These are phyloP conservation scores for Mythimna impura DNA, from an alignment of 2,888 invertebrate genomes.

Conservation along the genomic window DNA sequence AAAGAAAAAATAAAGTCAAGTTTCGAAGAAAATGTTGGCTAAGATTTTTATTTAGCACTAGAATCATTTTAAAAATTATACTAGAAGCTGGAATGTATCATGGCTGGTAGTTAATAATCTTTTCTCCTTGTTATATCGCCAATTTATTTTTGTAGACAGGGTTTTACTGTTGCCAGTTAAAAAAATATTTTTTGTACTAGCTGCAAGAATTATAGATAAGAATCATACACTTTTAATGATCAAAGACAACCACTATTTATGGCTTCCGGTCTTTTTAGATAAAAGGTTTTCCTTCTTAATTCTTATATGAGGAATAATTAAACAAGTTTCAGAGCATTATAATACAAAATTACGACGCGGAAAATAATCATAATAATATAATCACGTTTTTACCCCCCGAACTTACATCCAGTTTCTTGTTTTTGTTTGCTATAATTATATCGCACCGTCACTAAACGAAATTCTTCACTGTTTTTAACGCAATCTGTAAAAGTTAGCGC, in stretches of 20 bases:
- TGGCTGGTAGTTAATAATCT: not conserved
- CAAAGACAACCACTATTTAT: not conserved
- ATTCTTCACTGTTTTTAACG: too few relatives aligned
- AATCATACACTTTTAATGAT: not conserved
- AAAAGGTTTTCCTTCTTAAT: not conserved
- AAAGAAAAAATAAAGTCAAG: conserved; percentile 39
- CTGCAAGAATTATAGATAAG: conserved; percentile 2
- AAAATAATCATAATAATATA: too few relatives aligned
- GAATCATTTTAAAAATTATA: accelerated
- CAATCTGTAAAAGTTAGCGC: too few relatives aligned
- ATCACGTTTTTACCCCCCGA: too few relatives aligned
- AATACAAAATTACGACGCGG: too few relatives aligned
- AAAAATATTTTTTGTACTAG: not conserved
- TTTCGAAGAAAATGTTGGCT: not conserved
- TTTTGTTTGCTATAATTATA: too few relatives aligned
- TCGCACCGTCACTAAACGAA: too few relatives aligned
- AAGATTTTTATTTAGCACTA: not conserved
- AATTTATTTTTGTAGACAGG: not conserved
- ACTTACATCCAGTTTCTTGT: too few relatives aligned
- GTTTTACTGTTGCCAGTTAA: conserved; percentile 19
- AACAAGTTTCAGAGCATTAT: too few relatives aligned
- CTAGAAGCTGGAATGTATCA: too few relatives aligned
- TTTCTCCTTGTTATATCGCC: not conserved
- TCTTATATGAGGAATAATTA: too few relatives aligned
- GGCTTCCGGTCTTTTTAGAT: conserved; percentile 8